Evolutionary conservation across 1,140 invertebrate species (phyloP).

Genomic region (Agraylea sexmaculata): DNA sequence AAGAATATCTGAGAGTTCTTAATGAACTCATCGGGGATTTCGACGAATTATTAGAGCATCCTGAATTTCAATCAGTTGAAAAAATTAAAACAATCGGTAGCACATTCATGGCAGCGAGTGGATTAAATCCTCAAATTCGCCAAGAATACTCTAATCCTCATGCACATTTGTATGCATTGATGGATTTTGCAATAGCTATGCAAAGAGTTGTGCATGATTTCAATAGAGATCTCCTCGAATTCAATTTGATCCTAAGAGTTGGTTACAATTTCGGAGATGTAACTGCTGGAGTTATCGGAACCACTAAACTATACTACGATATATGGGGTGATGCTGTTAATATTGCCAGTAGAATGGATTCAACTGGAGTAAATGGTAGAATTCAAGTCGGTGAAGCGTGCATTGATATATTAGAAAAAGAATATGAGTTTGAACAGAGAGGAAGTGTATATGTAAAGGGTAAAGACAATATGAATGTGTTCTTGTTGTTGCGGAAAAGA

Average conservation of each 20-base stretch:
- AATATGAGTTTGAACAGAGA: slow-evolving; percentile 69
- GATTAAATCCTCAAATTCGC: slow-evolving; percentile 67
- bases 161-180: slow-evolving; percentile 71
- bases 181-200: slow-evolving; percentile 83
- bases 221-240: slow-evolving; percentile 77
- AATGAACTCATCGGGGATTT: slow-evolving; percentile 94
- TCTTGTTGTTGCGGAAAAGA: slow-evolving; percentile 51
- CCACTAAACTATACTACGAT: slow-evolving; percentile 91
- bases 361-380: slow-evolving; percentile 70
- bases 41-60: slow-evolving; percentile 75
- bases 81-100: slow-evolving; percentile 98
- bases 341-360: slow-evolving; percentile 93
- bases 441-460: slow-evolving; percentile 90
- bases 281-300: slow-evolving; percentile 92
- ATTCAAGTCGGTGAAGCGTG: slow-evolving; percentile 78
- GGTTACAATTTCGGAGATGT: slow-evolving; percentile 80
- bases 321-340: slow-evolving; percentile 99
- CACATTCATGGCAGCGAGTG: slow-evolving; percentile 95
- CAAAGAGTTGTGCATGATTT: slow-evolving; percentile 78
- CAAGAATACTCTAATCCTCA: slow-evolving; percentile 48
- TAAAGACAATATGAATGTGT: slow-evolving; percentile 89
- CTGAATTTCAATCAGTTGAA: slow-evolving; percentile 80
- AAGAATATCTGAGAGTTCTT: slow-evolving; percentile 85
- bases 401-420: slow-evolving; percentile 48
- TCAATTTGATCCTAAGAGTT: slow-evolving; percentile 84